Base-by-base conservation (phyloP, 2,113 vertebrate genomes). In the Canis aureus region DNA sequence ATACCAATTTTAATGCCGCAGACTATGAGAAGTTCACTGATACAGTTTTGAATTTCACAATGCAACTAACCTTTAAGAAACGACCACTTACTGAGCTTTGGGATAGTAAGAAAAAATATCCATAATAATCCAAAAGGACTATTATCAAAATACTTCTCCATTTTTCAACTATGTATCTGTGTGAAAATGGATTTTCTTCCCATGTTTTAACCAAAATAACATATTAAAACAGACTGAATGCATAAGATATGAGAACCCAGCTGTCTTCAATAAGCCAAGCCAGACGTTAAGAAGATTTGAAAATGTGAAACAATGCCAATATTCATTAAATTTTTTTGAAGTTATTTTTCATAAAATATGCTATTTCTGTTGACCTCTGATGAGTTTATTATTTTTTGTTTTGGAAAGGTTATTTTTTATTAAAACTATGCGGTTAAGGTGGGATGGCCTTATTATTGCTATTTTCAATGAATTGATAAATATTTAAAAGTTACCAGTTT, bases 61-160 rank as follows among this genome's bases (percentile, higher is more conserved):
- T 90, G 62, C n/a, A 92, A 55, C 13, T 62, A 60, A 82, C 15
- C 38, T 94, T 94, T 59, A 51, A 89, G 89, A 67, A 93, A 82
- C 22, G 53, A 66, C 11, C 9, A 23, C 32, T 93, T 69, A 38
- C 16, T 85, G 92, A 92, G 16, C 82, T 82, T 73, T 59, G 38
- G 23, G 80, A 20, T 32, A 8, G 19, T 87, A 80, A 88, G 16
- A 90, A 94, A 91, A 23, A 82, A 78, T 59, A 86, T 43, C 62
- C 43, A 60, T 16, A 71, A 23, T 55, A 51, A 93, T 49, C 66
- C 53, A 35, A 74, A 71, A 91, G 49, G 3, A 43, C 55, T 89
- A 27, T 57, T 81, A 55, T 55, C 64, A 25, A 96, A 49, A 84
- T 73, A 78, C 0, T 71, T 11, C 10, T 82, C 59, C 53, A 49